Base-by-base conservation (phyloP, 1,140 invertebrate genomes). In the Nasonia vitripennis region DNA sequence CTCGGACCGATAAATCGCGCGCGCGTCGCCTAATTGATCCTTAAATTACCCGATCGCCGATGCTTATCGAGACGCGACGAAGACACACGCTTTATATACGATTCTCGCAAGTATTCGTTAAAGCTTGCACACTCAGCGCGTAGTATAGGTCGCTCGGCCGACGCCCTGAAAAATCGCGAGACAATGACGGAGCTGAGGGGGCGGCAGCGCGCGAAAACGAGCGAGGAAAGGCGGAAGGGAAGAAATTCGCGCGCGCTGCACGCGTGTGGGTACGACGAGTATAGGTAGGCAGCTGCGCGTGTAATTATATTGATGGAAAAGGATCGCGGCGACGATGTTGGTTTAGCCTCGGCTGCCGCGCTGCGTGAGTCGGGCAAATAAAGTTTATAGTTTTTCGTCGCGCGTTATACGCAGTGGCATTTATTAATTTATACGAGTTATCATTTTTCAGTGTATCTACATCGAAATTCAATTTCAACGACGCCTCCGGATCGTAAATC, bases 31-130 rank as follows among this genome's bases (percentile, higher is more conserved):
- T 86, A 86, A 86, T 86, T 86, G 84, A 86, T 81, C 84, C 80
- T 86, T 86, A 86, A 86, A 86, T 86, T 81, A 86, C 62, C 55
- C 55, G 79, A 77, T 81, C 20, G 34, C 2, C 74, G 84, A 86
- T 86, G 62, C 37, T 85, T 85, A 81, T 81, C 78, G 20, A 11
- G 34, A 37, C 34, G 34, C n/a, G n/a, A 9, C 48, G 14, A 37
- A 75, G 34, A 77, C 51, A 74, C 55, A 12, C 23, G 23, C 67
- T 68, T 68, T 70, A 70, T 31, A 34, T 71, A 14, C 31, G 23
- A 34, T 34, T 71, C 55, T n/a, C 41, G 20, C 70, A 27, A 27
- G 70, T 12, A 71, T 12, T 48, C 41, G 37, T 77, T 77, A 41
- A 41, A n/a, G n/a, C 74, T 37, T 12, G 27, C n/a, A 10, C 14